These are phyloP conservation scores for Parnassius glacialis DNA, from an alignment of 2,888 invertebrate genomes.

Conservation along the genomic window DNA sequence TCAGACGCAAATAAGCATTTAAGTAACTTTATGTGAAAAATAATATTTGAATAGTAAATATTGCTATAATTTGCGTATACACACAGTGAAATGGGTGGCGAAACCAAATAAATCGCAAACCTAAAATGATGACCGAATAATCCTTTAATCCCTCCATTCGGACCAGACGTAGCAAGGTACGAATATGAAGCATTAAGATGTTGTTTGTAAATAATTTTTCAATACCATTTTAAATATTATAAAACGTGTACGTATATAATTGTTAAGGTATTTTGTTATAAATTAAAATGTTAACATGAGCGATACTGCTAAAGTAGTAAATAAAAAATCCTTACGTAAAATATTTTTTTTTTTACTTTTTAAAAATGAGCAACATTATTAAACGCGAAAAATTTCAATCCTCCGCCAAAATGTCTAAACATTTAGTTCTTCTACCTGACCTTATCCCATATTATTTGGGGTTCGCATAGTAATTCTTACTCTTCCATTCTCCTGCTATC, in stretches of 20 bases:
- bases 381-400: too few relatives aligned
- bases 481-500: too few relatives aligned
- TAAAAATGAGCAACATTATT: too few relatives aligned
- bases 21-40: slow-evolving; percentile 15
- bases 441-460: too few relatives aligned
- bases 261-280: neutral
- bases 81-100: slow-evolving; percentile 15
- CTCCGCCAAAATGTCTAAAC: too few relatives aligned
- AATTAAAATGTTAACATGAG: neutral
- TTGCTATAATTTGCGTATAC: slow-evolving; percentile 23
- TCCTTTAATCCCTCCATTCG: slow-evolving; percentile 54
- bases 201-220: slow-evolving; percentile 25
- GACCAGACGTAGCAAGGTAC: slow-evolving; percentile 45
- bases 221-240: too few relatives aligned
- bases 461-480: too few relatives aligned
- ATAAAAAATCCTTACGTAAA: too few relatives aligned
- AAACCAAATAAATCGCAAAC: slow-evolving; percentile 57
- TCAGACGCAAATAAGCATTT: neutral
- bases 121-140: slow-evolving; percentile 55
- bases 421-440: too few relatives aligned
- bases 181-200: slow-evolving; percentile 45
- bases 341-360: too few relatives aligned
- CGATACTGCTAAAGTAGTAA: too few relatives aligned
- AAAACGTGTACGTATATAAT: neutral
- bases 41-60: slow-evolving; percentile 7